These are phyloP conservation scores for Choreutis nemorana DNA, from an alignment of 2,888 invertebrate genomes.

Conservation along the genomic window DNA sequence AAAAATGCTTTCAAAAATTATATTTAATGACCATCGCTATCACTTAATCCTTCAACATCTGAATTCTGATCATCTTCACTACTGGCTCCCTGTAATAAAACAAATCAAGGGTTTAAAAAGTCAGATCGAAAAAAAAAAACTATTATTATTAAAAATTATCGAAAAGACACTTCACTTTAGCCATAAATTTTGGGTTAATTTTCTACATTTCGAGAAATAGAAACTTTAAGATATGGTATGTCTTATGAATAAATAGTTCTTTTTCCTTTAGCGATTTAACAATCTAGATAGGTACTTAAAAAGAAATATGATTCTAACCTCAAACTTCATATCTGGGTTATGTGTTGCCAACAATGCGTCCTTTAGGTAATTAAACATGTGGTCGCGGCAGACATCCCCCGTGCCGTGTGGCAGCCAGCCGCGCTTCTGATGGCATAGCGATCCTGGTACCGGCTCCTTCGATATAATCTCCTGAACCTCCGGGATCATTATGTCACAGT, in stretches of 20 bases:
- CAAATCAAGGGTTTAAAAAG: neutral
- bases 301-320: slow-evolving; percentile 19
- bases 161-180: no score
- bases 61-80: slow-evolving; percentile 30
- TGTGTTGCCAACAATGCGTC: slow-evolving; percentile 38
- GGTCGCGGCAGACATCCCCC: slow-evolving; percentile 75
- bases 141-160: no score
- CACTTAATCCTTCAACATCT: slow-evolving; percentile 26
- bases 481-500: slow-evolving; percentile 79
- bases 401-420: slow-evolving; percentile 82
- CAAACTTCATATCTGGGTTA: slow-evolving; percentile 33
- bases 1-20: no score
- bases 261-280: no score
- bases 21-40: no score
- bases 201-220: no score
- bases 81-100: slow-evolving; percentile 13
- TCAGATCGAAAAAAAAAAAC: slow-evolving; percentile 13
- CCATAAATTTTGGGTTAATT: no score
- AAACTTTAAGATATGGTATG: no score
- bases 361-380: slow-evolving; percentile 72
- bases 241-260: no score
- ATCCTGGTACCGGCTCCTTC: slow-evolving; percentile 69
- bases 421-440: slow-evolving; percentile 73
- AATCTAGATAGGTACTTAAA: no score
- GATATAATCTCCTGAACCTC: slow-evolving; percentile 81